Percentiles rank a stretch among this genome's conserved stretches.
Evolutionary conservation across 2,113 vertebrate genomes (phyloP).

Genomic region (Odontophorus gujanensis): DNA sequence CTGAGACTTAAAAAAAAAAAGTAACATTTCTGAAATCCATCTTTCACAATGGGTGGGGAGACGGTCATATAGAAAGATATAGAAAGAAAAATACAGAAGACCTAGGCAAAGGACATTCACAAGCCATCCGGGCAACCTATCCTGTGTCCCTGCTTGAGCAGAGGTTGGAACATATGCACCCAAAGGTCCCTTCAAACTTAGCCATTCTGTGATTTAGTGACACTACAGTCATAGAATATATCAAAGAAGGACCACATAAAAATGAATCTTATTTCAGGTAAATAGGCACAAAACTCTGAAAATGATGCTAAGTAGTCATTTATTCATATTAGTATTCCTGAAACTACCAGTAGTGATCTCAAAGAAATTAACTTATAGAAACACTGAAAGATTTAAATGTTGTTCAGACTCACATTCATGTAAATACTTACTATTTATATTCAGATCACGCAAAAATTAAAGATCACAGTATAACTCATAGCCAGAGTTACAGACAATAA

Average conservation of each 20-base stretch:
- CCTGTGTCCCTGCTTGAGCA: not conserved
- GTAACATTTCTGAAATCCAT: not conserved
- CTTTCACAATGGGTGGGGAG: not conserved
- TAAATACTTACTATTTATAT: not conserved
- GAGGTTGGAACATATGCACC: not conserved
- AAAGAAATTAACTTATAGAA: not conserved
- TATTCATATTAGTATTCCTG: not conserved
- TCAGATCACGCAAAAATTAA: not conserved
- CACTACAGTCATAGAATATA: not conserved
- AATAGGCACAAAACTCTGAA: not conserved
- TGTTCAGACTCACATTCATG: not conserved
- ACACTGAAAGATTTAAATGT: not conserved
- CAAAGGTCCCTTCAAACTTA: not conserved
- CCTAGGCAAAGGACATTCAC: not conserved
- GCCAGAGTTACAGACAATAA: not conserved
- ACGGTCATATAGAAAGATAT: not conserved
- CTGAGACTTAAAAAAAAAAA: not conserved
- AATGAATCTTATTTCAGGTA: not conserved
- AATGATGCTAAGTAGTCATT: not conserved
- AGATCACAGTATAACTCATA: not conserved
- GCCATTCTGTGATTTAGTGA: not conserved
- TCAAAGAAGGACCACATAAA: not conserved
- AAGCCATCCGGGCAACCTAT: not conserved
- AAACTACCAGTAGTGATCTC: not conserved
- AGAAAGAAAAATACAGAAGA: not conserved